phyloP scores from a whole-genome alignment of 2,797 vertebrate genomes.

The Philypnodon macrostomus region DNA sequence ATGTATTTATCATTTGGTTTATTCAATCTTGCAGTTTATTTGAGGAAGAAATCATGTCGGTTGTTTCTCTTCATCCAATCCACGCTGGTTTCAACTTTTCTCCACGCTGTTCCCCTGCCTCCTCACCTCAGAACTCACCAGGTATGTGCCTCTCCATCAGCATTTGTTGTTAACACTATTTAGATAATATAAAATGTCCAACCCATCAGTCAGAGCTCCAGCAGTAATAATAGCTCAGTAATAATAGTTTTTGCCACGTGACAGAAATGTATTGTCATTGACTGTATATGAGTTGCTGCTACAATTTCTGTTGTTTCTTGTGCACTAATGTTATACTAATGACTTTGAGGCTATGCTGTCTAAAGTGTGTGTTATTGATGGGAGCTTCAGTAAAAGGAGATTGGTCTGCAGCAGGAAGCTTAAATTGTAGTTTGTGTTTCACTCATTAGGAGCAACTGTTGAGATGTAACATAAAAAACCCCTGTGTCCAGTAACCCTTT shows the following conservation, averaged over 20 bases:
- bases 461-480: too few species aligned
- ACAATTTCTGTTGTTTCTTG: too few species aligned
- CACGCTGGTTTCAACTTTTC: constrained; percentile 92
- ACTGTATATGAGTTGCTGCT: too few species aligned
- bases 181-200: too few species aligned
- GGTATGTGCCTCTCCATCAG: constrained; percentile 69
- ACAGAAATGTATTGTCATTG: too few species aligned
- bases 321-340: constrained; percentile 28
- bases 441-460: constrained; percentile 16
- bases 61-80: constrained; percentile 85
- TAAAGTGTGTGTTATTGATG: constrained; percentile 13
- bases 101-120: constrained; percentile 91
- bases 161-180: too few species aligned
- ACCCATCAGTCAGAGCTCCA: too few species aligned
- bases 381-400: constrained; percentile 35
- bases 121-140: constrained; percentile 96
- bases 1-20: too few species aligned
- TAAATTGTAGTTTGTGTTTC: constrained; percentile 20
- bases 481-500: too few species aligned
- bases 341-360: constrained; percentile 18
- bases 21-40: constrained; percentile 81
- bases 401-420: constrained; percentile 39
- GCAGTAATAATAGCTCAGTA: too few species aligned
- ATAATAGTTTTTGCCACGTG: too few species aligned
- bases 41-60: constrained; percentile 97